phyloP scores from a whole-genome alignment of 2,113 vertebrate species.

The Castor canadensis region DNA sequence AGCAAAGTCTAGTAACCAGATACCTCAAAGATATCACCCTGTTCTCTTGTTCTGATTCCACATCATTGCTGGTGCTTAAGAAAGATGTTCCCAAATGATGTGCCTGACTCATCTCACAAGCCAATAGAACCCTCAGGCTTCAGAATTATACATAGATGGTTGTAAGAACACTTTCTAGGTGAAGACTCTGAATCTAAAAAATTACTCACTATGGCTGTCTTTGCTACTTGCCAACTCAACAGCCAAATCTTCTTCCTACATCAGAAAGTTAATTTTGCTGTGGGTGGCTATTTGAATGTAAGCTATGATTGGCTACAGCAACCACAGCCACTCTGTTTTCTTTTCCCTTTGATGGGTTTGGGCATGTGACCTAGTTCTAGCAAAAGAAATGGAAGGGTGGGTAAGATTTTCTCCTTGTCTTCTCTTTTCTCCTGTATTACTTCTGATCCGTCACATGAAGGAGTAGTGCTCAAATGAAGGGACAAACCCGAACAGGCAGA shows the following conservation, averaged over 20 bases:
- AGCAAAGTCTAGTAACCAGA: not conserved
- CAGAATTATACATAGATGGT: not conserved
- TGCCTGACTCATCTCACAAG: not conserved
- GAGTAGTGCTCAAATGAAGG: not conserved
- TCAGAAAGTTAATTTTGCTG: slow-evolving; percentile 5
- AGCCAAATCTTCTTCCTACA: not conserved
- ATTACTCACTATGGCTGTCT: not conserved
- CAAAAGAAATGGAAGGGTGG: not conserved
- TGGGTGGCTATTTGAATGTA: not conserved
- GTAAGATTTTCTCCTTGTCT: not conserved
- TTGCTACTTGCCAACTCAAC: not conserved
- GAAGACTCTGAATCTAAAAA: not conserved
- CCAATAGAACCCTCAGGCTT: not conserved
- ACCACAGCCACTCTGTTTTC: not conserved
- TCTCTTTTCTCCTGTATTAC: not conserved
- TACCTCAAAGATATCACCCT: not conserved
- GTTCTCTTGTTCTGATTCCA: not conserved
- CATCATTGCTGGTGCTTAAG: not conserved
- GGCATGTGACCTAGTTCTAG: not conserved
- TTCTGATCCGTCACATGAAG: not conserved
- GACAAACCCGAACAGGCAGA: not conserved
- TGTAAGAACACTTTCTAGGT: not conserved
- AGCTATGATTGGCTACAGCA: not conserved
- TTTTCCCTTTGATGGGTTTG: not conserved
- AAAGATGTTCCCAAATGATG: not conserved